Base-by-base conservation (phyloP, 2,113 vertebrate genomes). In the Bathybates hornii region DNA sequence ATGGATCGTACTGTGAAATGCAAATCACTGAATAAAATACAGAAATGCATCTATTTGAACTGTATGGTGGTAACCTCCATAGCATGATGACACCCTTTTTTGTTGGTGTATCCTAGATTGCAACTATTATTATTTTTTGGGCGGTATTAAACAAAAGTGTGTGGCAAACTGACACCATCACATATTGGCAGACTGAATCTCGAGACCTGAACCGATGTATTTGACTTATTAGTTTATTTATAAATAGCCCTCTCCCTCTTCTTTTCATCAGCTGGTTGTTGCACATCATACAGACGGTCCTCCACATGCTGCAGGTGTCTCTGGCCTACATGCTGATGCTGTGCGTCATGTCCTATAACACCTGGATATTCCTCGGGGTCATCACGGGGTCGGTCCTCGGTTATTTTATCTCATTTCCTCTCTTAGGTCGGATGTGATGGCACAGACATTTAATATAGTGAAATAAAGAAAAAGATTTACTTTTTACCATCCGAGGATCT, bases 311-410 rank as follows among this genome's bases (percentile, higher is more conserved):
- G 82, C 98, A 99, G 94, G 98, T 99, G 94, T 92, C 97, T 61
- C 94, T 99, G 36, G 97, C 98, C 89, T 99, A 99, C 95, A 95
- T 97, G 95, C 90, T 99, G 90, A 99, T 99, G 99, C 87, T 99
- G 89, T 98, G 97, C 0, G 97, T 98, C 53, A 99, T 99, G 99
- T 97, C 98, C 89, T 99, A 99, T 97, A 99, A 99, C 8, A 91
- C 95, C 41, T 98, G 98, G 98, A 97, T 99, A 95, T 99, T 99
- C 94, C 87, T 99, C 0, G 98, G 97, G 1, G 97, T 98, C 92
- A 90, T 99, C 2, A 32, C 7, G 0, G 98, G 99, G 82, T 97
- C 98, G 0, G 89, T 94, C 0, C 87, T 99, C 4, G 98, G 98
- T 27, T 99, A 99, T 91, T 99, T 97, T 8, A 1, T 99, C 29